Conservation (phyloP, 2,888 invertebrate species). For the Papilio demoleus region DNA sequence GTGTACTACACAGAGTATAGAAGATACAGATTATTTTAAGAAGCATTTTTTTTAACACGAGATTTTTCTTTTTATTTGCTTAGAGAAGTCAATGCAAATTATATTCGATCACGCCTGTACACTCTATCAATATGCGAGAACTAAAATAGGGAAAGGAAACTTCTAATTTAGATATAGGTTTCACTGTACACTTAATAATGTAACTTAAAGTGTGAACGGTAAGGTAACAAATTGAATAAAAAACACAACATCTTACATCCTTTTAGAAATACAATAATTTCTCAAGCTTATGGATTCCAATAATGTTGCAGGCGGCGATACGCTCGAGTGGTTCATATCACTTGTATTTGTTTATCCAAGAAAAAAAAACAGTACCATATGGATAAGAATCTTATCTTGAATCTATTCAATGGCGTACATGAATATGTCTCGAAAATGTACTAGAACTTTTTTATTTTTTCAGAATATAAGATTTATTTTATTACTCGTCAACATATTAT, state of each 20-base stretch:
- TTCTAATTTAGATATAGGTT: slow-evolving; percentile 43
- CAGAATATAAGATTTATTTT: neutral
- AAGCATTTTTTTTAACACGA: neutral
- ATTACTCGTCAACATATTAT: neutral
- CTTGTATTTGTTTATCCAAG: slow-evolving; percentile 45
- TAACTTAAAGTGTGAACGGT: neutral
- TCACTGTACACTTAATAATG: slow-evolving; percentile 32
- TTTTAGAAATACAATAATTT: slow-evolving; percentile 28
- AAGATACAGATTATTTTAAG: neutral
- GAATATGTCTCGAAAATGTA: neutral
- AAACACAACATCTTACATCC: slow-evolving; percentile 4
- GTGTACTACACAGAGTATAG: neutral
- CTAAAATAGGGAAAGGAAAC: slow-evolving; percentile 52
- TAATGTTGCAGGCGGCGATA: slow-evolving; percentile 49
- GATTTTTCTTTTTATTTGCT: neutral
- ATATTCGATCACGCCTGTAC: slow-evolving; percentile 8
- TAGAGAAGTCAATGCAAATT: slow-evolving; percentile 23
- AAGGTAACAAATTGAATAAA: slow-evolving; percentile 19
- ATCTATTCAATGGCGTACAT: neutral
- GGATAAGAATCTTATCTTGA: slow-evolving; percentile 24
- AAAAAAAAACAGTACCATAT: slow-evolving; percentile 45
- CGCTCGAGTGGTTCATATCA: slow-evolving; percentile 41
- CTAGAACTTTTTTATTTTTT: neutral
- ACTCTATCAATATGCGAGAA: slow-evolving; percentile 27
- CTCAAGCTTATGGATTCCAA: slow-evolving; percentile 51